A percentile compares a stretch with the other conserved stretches of the same genome.
These are phyloP conservation scores for Tragopan temminckii DNA, from an alignment of 2,797 vertebrate species.

Conservation along the genomic window DNA sequence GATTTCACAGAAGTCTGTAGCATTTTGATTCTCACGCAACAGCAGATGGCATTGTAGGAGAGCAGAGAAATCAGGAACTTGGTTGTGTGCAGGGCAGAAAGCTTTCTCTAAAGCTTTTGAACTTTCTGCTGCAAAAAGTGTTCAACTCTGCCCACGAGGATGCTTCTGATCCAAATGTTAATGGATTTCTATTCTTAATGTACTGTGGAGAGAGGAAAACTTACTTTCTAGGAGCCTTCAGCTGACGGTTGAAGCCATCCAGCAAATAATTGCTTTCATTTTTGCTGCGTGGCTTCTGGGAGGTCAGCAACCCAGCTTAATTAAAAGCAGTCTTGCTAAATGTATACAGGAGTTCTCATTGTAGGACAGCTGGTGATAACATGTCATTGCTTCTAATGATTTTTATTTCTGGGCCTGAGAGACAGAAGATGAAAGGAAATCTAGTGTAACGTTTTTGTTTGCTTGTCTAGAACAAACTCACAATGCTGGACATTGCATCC, in stretches of 20 bases:
- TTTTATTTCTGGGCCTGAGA: not conserved
- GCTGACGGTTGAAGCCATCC: not conserved
- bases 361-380: not conserved
- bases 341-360: not conserved
- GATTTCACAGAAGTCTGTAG: not conserved
- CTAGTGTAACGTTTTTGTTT: slow-evolving; percentile 37
- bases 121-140: not conserved
- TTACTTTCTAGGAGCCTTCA: not conserved
- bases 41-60: not conserved
- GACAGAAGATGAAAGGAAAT: not conserved
- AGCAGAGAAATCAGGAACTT: not conserved
- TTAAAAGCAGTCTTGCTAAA: not conserved
- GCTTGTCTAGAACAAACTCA: slow-evolving; percentile 93
- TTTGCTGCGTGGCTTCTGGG: not conserved
- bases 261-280: not conserved
- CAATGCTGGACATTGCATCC: slow-evolving; percentile 95
- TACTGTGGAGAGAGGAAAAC: not conserved
- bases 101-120: not conserved
- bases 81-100: not conserved
- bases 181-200: not conserved
- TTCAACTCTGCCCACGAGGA: not conserved
- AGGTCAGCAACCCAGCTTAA: not conserved
- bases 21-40: not conserved
- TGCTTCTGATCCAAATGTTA: fast-evolving
- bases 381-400: not conserved